These are phyloP conservation scores for Xiphorhynchus elegans DNA, from an alignment of 2,113 vertebrate genomes.

Conservation along the genomic window DNA sequence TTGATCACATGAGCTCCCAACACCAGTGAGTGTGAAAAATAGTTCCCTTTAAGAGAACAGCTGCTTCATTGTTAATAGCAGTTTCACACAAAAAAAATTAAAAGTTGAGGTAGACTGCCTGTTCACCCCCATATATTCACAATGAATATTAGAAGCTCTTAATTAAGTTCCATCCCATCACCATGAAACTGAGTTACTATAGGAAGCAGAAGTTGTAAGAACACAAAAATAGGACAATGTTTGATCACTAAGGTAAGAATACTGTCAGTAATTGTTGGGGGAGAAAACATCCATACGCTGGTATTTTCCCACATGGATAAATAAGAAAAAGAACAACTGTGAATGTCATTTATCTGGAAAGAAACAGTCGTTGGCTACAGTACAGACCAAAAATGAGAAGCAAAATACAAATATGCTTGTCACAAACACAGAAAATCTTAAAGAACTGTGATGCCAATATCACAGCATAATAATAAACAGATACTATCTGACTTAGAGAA, in stretches of 20 bases:
- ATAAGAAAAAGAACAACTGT: neutral
- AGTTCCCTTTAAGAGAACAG: conserved; percentile 57
- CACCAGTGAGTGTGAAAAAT: neutral
- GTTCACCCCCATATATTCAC: conserved; percentile 11
- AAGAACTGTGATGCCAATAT: neutral
- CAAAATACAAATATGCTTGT: neutral
- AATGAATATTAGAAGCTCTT: conserved; percentile 37
- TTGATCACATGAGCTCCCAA: neutral
- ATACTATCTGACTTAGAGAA: neutral
- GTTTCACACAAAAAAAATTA: conserved; percentile 55
- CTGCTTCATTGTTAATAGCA: conserved; percentile 57
- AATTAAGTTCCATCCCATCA: conserved; percentile 9
- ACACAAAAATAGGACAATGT: neutral
- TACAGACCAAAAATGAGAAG: neutral
- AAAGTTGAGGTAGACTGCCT: conserved; percentile 41
- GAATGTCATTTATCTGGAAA: neutral
- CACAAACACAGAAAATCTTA: neutral
- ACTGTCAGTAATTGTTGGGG: neutral
- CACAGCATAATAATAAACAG: neutral
- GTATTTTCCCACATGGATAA: neutral
- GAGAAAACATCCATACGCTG: neutral
- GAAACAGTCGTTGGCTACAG: neutral
- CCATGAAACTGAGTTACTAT: neutral
- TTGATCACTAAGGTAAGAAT: neutral
- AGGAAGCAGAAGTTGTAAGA: conserved; percentile 34